Evolutionary conservation across 2,888 invertebrate genomes (phyloP), one percentile per base, ranked within the genome.

Genomic region (Cheilosia impressa): DNA sequence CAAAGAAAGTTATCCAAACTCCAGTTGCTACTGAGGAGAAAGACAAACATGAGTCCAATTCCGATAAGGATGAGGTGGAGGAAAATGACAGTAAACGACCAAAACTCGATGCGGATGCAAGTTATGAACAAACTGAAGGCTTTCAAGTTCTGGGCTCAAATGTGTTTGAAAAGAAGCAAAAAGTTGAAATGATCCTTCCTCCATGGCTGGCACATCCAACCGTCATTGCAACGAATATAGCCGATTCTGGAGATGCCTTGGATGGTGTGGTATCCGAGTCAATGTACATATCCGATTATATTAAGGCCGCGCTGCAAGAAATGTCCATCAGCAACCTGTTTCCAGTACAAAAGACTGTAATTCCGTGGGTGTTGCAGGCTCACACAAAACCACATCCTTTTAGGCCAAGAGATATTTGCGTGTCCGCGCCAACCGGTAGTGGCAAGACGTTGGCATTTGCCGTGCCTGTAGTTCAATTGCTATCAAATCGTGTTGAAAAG

Each of bases 341-440:
- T 91, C 98, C 98, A 41, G 96, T 98, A 2, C 98, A 98, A 93
- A 94, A 94, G 58, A 93, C 94, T 90, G 95, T 97, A 0, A 94
- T 98, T 87, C 96, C 96, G 4, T 97, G 96, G 94, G 93, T 98
- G 63, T 90, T 97, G 41, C 92, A 94, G 88, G 94, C 94, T 84
- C 93, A 95, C 87, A 91, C 93, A 87, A 93, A 94, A 87, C 93
- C 95, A 75, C 90, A 93, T 89, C 93, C 94, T 34, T 93, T 96
- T 88, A 95, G 96, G 93, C 96, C 97, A 0, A 94, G 96, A 88
- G 99, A 99, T 92, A 93, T 98, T 66, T 99, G 99, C 93, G 97
- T 99, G 34, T 98, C 98, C 52, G 98, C 99, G 19, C 98, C 99
- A 0, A 99, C 99, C 2, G 99, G 98, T 19, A 98, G 98, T 93